Conservation (phyloP, 2,888 invertebrate species). For the Heteropelma amictum region DNA sequence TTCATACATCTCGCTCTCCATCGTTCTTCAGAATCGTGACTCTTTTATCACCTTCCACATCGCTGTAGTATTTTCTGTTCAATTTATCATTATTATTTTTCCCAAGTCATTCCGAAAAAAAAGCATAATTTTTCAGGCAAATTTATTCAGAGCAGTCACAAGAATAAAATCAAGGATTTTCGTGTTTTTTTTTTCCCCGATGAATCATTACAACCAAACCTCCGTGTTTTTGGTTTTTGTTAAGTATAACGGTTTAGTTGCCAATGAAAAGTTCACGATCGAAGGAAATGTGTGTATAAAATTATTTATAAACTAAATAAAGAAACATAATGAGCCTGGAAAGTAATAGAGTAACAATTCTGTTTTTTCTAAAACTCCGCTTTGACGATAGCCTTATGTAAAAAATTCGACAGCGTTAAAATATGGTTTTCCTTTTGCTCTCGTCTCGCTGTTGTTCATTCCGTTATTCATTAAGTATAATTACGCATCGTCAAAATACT, state of each 20-base stretch:
- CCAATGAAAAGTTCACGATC: too few relatives aligned
- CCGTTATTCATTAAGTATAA: too few relatives aligned
- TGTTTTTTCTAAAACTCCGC: constrained; percentile 26
- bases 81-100: neutral
- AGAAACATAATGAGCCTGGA: too few relatives aligned
- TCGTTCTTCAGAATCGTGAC: constrained; percentile 6
- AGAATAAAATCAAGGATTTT: neutral
- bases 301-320: neutral
- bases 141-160: neutral
- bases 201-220: too few relatives aligned
- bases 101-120: too few relatives aligned
- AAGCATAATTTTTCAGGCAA: neutral
- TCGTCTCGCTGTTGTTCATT: too few relatives aligned
- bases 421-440: neutral
- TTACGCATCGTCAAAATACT: too few relatives aligned
- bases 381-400: constrained; percentile 39
- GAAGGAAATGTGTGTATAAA: too few relatives aligned
- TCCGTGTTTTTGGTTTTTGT: neutral
- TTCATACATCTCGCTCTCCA: constrained; percentile 6
- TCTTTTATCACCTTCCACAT: neutral
- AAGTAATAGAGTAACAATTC: constrained; percentile 16
- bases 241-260: too few relatives aligned
- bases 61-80: neutral
- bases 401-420: constrained; percentile 41
- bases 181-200: too few relatives aligned